Evolutionary conservation across 2,888 invertebrate genomes (phyloP), one percentile per base, ranked within the genome.

Genomic region (Venusia cambrica): DNA sequence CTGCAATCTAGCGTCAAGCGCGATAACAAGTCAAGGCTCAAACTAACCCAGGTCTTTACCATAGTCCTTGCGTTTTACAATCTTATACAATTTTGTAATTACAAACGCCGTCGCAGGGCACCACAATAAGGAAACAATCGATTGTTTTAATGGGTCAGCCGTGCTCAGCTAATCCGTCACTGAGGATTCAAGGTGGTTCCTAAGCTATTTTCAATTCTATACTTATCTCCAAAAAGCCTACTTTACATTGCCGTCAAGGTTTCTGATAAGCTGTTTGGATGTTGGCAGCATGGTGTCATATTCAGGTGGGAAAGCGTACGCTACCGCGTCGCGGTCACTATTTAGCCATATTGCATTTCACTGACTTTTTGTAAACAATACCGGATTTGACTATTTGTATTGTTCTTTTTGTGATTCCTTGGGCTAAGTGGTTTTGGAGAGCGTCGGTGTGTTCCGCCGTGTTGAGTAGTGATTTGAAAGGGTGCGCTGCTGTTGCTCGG

Each of bases 61-160:
- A 18, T 18, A 26, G 8, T 6, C 2, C 9, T 9, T 21, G 39
- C 16, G 39, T 20, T 40, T 24, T 40, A 58, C 43, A 62, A 62
- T 62, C 51, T 52, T 44, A 63, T 60, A 51, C 54, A 53, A 58
- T 63, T 67, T 73, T 71, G 65, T 73, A 73, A 77, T 77, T 69
- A 71, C 70, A 64, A 64, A 57, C 68, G 54, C 54, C 67, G 47
- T 57, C 56, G 61, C 57, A 64, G 62, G 65, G 65, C 65, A 62
- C 63, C 61, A 80, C 74, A 74, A 81, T 81, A 75, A 83, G 85
- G 84, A 85, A 87, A 85, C 81, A 87, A 87, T 87, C 83, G 84
- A 85, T 85, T 73, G 84, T 75, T 80, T 78, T 85, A 84, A 85
- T 87, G 79, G 87, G 87, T 87, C 87, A 85, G 66, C 75, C 85